Evolutionary conservation across 2,888 invertebrate species (phyloP), one percentile per base, ranked within the genome.

Genomic region (Thera obeliscata): DNA sequence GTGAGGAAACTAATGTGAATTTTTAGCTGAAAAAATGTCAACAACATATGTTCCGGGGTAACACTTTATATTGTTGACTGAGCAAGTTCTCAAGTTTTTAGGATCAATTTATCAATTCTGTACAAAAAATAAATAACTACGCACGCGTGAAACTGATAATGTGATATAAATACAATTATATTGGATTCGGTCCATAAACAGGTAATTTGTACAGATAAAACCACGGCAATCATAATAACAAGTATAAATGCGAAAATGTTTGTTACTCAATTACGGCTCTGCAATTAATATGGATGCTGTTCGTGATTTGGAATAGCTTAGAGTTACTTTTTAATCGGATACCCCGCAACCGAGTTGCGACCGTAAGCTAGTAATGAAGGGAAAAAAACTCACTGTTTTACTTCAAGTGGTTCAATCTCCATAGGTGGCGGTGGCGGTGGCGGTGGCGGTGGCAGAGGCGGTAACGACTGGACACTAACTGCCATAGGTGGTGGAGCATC

Each of bases 371-470:
- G 38, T 12, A 2, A 50, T 41, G 2, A 50, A 63, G 41, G 5
- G 68, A 60, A 71, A 58, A 71, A 58, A 43, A 86, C 90, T 86
- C 72, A 91, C 93, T 86, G 81, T 69, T 79, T 82, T 43, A 64
- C 69, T 62, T 77, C 74, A 71, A 77, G 75, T 64, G 78, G 94
- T 11, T 78, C 80, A 8, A 79, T 67, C 59, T 85, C 83, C 85
- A 86, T 81, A 50, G 85, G 81, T 33, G 86, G 84, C 4, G 90
- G 81, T 8, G 86, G 80, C 1, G 83, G 82, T 48, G 85, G 79
- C 2, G 89, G 87, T 0, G 87, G 88, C 0, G 92, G 87, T 1
- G 90, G 87, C 2, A 90, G 87, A 0, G 91, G 84, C 2, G 83
- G 84, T 2, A 83, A 85, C 12, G 87, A 85, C 8, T 87, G 85